phyloP scores from a whole-genome alignment of 2,797 vertebrate species.

The Hozukius guyotensis region DNA sequence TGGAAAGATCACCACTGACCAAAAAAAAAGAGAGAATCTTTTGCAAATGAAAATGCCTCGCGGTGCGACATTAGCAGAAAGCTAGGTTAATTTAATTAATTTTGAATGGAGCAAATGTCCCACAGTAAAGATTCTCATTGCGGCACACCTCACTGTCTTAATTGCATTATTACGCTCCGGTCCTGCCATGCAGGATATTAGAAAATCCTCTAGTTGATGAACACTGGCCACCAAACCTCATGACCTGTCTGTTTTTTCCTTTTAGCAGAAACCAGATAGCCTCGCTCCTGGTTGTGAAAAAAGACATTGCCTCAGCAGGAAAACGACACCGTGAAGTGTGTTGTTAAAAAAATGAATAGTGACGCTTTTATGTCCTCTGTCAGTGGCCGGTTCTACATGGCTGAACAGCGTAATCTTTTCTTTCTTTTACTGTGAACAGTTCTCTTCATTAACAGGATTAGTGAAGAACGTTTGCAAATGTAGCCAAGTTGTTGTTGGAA shows the following conservation, averaged over 20 bases:
- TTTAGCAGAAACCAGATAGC: slow-evolving; percentile 5
- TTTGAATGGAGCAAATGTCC: slow-evolving; percentile 80
- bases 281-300: slow-evolving; percentile 10
- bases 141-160: slow-evolving; percentile 73
- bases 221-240: slow-evolving; percentile 60
- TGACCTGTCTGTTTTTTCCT: slow-evolving; percentile 43
- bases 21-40: slow-evolving; percentile 54
- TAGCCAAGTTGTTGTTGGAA: slow-evolving; percentile 35
- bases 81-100: slow-evolving; percentile 83
- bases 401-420: slow-evolving; percentile 30
- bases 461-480: slow-evolving; percentile 50
- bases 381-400: slow-evolving; percentile 27
- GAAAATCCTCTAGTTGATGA: slow-evolving; percentile 65
- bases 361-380: slow-evolving; percentile 29
- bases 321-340: slow-evolving; percentile 19
- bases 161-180: slow-evolving; percentile 74
- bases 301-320: slow-evolving; percentile 42
- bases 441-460: slow-evolving; percentile 56
- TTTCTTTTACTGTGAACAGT: slow-evolving; percentile 17
- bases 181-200: slow-evolving; percentile 74
- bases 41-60: slow-evolving; percentile 72
- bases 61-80: slow-evolving; percentile 72
- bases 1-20: slow-evolving; percentile 51
- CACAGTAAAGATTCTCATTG: slow-evolving; percentile 77
- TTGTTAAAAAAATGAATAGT: slow-evolving; percentile 31